Evolutionary conservation across 64 coral and sea anemone species (phyloP), one percentile per base, ranked within the genome.

Genomic region (Stylophora pistillata): DNA sequence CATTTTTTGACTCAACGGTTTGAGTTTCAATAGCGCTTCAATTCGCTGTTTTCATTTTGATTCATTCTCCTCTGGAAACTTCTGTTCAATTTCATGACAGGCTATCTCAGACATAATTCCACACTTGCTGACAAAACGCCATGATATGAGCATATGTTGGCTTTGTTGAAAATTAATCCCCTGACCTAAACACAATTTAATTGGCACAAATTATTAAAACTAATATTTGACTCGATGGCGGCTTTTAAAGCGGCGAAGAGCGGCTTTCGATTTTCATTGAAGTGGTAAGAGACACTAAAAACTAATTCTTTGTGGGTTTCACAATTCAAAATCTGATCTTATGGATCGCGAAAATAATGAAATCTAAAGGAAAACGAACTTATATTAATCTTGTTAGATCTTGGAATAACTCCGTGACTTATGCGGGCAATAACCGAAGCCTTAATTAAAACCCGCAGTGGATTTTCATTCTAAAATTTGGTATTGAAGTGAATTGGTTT

Each of bases 291-390:
- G 13, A 12, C 58, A 25, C 12, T 26, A 66, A 66, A 66, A 66
- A n/a, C 2, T 9, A 66, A 68, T 25, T 28, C 7, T n/a, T 68
- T n/a, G 64, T n/a, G n/a, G n/a, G n/a, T 26, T 68, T 68, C 25
- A 68, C 21, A 10, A 68, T 25, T n/a, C 26, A 5, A 68, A 68
- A 11, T 11, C 21, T 68, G 64, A 68, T 25, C 64, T n/a, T 25
- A 68, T 21, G 21, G 23, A 25, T 21, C 26, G 12, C 64, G 26
- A 25, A 11, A 21, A 68, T 60, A 60, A 13, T 60, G 64, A 25
- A 68, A 68, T 68, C 37, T 26, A 68, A 68, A 68, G 64, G n/a
- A 26, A 68, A 68, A 68, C 64, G 64, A 68, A 68, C 64, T 68
- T 68, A 68, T 10, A 10, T 68, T 68, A 27, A 68, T 68, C 64